phyloP scores from a whole-genome alignment of 2,888 invertebrate genomes.

The Vanessa cardui region DNA sequence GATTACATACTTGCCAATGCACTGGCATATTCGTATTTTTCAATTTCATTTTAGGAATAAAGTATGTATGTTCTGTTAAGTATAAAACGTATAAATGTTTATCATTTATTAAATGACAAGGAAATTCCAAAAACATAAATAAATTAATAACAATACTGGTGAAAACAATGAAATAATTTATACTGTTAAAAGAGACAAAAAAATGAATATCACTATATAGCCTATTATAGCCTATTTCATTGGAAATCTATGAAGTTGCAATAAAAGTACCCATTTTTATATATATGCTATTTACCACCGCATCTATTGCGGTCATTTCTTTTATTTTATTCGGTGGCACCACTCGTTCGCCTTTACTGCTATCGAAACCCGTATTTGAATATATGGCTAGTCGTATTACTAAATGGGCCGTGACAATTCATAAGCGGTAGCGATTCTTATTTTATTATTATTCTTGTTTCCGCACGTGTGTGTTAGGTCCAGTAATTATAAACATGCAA shows the following conservation, averaged over 20 bases:
- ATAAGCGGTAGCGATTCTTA: conserved; percentile 41
- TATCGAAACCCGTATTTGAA: conserved; percentile 72
- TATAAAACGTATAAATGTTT: too few species aligned
- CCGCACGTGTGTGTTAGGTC: too few species aligned
- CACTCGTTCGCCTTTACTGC: conserved; percentile 65
- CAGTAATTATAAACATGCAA: too few species aligned
- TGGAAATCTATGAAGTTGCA: conserved; percentile 31
- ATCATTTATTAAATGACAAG: too few species aligned
- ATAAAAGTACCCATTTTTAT: conserved; percentile 17
- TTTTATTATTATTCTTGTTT: neutral
- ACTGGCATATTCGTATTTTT: too few species aligned
- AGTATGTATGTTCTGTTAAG: too few species aligned
- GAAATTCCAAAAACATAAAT: too few species aligned
- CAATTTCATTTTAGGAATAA: too few species aligned
- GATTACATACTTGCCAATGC: too few species aligned
- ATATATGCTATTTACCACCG: conserved; percentile 36
- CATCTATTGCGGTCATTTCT: conserved; percentile 30
- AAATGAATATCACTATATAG: neutral
- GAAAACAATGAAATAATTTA: neutral
- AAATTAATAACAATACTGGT: too few species aligned
- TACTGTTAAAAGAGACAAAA: neutral
- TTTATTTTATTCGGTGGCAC: conserved; percentile 43
- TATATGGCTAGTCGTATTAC: conserved; percentile 65
- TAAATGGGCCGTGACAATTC: conserved; percentile 43
- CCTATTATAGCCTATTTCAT: conserved; percentile 2